Percentiles rank a stretch among this genome's conserved stretches.
Conservation (phyloP, 2,113 vertebrate genomes). For the Phodopus roborovskii region DNA sequence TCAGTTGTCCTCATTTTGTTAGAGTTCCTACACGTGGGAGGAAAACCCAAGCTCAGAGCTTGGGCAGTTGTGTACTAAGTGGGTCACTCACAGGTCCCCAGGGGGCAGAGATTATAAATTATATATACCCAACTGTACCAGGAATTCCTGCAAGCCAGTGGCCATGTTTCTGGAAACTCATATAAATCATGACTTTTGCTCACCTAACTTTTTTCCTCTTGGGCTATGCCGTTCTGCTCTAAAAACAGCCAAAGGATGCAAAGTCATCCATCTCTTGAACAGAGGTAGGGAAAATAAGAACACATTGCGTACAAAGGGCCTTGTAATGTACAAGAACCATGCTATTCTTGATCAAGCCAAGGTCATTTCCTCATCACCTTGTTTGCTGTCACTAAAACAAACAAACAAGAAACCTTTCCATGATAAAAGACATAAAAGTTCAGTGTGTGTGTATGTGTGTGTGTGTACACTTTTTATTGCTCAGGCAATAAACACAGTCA, state of each 20-base stretch:
- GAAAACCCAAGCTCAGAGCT: not conserved
- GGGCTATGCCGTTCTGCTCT: not conserved
- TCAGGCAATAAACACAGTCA: not conserved
- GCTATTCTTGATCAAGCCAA: not conserved
- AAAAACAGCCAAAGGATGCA: not conserved
- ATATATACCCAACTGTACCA: not conserved
- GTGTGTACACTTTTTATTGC: not conserved
- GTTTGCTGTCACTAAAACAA: not conserved
- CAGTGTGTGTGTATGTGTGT: not conserved
- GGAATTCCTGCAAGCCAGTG: not conserved
- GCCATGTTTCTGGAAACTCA: not conserved
- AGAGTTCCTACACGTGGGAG: not conserved
- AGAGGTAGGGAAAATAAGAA: not conserved
- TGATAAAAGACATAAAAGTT: not conserved
- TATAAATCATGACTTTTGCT: not conserved
- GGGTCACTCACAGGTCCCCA: not conserved
- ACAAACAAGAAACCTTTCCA: not conserved
- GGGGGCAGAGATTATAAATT: not conserved
- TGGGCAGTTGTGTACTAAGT: not conserved
- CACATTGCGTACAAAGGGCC: not conserved
- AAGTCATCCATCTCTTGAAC: not conserved
- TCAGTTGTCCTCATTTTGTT: not conserved
- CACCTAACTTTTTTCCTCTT: not conserved
- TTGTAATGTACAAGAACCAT: not conserved
- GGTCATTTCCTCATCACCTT: not conserved